Evolutionary conservation across 2,113 vertebrate species (phyloP), one percentile per base, ranked within the genome.

Genomic region (Lonchura striata): DNA sequence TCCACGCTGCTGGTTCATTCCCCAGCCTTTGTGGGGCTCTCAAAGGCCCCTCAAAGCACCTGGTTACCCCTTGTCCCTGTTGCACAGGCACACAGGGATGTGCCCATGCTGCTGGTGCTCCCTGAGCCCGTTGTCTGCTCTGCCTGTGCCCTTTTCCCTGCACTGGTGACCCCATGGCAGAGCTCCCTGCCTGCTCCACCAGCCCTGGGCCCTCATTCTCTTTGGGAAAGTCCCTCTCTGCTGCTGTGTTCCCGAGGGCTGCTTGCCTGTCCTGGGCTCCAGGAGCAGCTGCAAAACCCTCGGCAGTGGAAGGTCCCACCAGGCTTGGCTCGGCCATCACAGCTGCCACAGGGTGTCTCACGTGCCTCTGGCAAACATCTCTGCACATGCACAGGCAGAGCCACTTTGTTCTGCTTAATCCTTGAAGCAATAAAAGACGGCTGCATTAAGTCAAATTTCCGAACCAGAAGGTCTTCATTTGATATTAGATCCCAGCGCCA

Each of bases 401-500:
- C 83, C 90, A 96, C 94, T 97, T 97, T 90, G 94, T 90, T 92
- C 94, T 95, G 76, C 89, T 41, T 86, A 71, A 76, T 96, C 92
- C 92, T 60, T 50, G 75, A 77, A 68, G 94, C 94, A 94, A 94
- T 94, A 96, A 96, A 97, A 96, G 78, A 28, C 63, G 74, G 74
- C 90, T 84, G 96, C 88, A 25, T 78, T 93, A 91, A 89, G 94
- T 76, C 93, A 90, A 49, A 95, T 97, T 96, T 96, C 94, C 86
- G 65, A 97, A 94, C 81, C 97, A 95, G 92, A 97, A 96, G 96
- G 94, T 94, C 96, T 71, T 96, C 91, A 94, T 96, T 96, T 96
- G 93, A 90, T 92, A 80, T 76, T 69, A 78, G 28, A 86, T 44
- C 68, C 9, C 10, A 71, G 72, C 20, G 95, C 96, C 96, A 97